Evolutionary conservation across 2,113 vertebrate species (phyloP), one percentile per base, ranked within the genome.

Genomic region (Spea bombifrons): DNA sequence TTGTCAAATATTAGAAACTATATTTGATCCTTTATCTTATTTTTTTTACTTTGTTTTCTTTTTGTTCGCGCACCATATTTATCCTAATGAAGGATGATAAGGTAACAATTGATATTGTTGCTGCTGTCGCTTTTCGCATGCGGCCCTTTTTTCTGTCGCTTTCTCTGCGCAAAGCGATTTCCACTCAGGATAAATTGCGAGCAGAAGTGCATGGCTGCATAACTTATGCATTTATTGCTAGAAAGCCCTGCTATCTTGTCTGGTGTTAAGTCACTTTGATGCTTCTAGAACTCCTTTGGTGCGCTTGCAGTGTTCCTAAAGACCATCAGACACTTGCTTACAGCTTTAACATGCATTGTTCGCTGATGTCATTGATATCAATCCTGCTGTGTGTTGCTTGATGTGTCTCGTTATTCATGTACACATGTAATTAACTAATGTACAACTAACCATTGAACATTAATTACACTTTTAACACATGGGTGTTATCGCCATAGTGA

Each of bases 41-140:
- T 44, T 59, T 59, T 52, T 76, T 3, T 13, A 49, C 64, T 44
- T 75, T 67, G 49, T 75, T 84, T 83, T 87, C 80, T 89, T 87
- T 88, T 92, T 90, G 90, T 87, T 84, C 91, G 91, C 88, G 86
- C 88, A 83, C 91, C 85, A 85, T 87, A 86, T 88, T 77, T 91
- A 80, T 85, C 86, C 84, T 87, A 85, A 76, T 90, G 89, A 55
- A 99, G 97, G 95, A 99, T 92, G 95, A 97, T 87, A 98, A 99
- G 96, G 97, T 98, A 98, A 90, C 89, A 55, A 3, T 73, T 66
- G 46, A 46, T 55, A 59, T 59, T 80, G 7, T 80, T 74, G 64
- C 71, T 73, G 10, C 30, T 7, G 46, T 66, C 65, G 76, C 70
- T 73, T 73, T 73, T n/a, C 61, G 78, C 78, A 80, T 80, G 78